Evolutionary conservation across 2,113 vertebrate species (phyloP).

Genomic region (Balaenoptera acutorostrata): DNA sequence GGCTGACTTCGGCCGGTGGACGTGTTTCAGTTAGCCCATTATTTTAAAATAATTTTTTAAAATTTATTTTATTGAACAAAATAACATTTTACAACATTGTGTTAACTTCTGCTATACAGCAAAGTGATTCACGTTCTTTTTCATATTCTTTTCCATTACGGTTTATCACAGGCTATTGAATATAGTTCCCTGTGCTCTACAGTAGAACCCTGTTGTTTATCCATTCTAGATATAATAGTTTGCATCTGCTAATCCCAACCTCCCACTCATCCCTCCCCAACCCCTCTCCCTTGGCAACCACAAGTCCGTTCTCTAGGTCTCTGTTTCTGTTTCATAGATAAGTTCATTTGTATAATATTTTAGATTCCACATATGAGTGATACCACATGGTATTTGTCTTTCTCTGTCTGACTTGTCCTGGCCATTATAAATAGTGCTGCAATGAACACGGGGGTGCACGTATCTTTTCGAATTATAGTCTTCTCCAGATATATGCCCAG

Average conservation of each 20-base stretch:
- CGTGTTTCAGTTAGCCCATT: not conserved
- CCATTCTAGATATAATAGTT: not conserved
- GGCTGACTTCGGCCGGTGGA: not conserved
- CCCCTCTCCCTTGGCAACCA: not conserved
- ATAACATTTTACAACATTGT: not conserved
- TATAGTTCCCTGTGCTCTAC: not conserved
- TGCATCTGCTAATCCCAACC: not conserved
- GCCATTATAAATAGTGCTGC: not conserved
- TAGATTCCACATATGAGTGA: not conserved
- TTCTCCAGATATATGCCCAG: not conserved
- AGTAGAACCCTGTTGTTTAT: not conserved
- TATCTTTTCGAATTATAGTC: not conserved
- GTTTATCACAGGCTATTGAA: not conserved
- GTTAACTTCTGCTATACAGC: not conserved
- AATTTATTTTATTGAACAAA: not conserved
- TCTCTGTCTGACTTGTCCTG: not conserved
- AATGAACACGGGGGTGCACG: not conserved
- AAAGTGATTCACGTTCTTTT: not conserved
- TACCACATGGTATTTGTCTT: not conserved
- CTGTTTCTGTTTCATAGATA: not conserved
- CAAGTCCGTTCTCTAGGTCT: not conserved
- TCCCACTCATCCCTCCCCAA: not conserved
- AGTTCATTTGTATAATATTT: not conserved
- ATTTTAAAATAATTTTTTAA: accelerated
- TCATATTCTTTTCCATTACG: no score